Percentiles rank a stretch among this genome's conserved stretches.
Evolutionary conservation across 1,140 invertebrate genomes (phyloP).

Genomic region (Scaptomyza montana): DNA sequence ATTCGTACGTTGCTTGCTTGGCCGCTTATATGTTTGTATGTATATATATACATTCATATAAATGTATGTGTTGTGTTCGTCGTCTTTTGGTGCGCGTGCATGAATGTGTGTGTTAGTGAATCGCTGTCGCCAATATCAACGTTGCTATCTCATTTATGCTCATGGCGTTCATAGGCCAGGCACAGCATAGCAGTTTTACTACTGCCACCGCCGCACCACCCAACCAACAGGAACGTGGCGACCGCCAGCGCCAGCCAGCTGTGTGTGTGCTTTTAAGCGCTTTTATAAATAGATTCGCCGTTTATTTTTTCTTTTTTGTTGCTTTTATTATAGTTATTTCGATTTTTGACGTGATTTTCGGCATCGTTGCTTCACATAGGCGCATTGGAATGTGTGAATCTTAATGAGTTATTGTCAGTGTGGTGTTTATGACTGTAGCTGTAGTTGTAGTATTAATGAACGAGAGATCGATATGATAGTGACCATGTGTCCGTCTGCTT

Average conservation of each 20-base stretch:
- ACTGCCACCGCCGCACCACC: constrained; percentile 41
- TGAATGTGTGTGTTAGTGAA: constrained; percentile 58
- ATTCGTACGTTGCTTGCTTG: constrained; percentile 73
- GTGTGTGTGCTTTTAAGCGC: constrained; percentile 61
- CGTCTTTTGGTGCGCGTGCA: constrained; percentile 37
- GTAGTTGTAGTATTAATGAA: constrained; percentile 47
- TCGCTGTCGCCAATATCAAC: constrained; percentile 64
- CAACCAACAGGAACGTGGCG: constrained; percentile 39
- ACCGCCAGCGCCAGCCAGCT: constrained; percentile 45
- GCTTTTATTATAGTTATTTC: constrained; percentile 76
- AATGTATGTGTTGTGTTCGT: constrained; percentile 49
- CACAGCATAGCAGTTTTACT: constrained; percentile 58
- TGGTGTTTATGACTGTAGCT: constrained; percentile 30
- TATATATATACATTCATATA: constrained; percentile 10
- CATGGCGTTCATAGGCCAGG: constrained; percentile 44
- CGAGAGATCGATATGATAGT: constrained; percentile 57
- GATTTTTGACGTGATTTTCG: constrained; percentile 65
- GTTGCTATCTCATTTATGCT: constrained; percentile 61
- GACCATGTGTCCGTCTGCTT: constrained; percentile 49
- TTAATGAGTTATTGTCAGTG: constrained; percentile 59
- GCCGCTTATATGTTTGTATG: constrained; percentile 44
- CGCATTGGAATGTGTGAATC: constrained; percentile 49
- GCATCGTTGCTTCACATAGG: constrained; percentile 40
- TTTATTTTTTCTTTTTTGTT: constrained; percentile 65
- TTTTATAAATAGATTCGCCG: constrained; percentile 77